Conservation (phyloP, 1,140 invertebrate species). For the Rhyacophila brunnea region DNA sequence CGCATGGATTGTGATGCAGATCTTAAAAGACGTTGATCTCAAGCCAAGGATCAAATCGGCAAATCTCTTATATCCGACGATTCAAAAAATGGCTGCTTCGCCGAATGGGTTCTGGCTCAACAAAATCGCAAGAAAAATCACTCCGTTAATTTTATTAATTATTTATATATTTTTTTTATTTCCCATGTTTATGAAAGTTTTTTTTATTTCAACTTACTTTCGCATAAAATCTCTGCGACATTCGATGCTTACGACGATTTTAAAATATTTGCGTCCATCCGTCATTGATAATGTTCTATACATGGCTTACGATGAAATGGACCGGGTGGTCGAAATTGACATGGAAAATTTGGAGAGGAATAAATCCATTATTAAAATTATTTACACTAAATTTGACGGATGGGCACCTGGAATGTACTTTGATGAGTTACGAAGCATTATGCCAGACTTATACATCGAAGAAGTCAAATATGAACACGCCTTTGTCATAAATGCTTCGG, state of each 20-base stretch:
- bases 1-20: constrained; percentile 73
- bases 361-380: constrained; percentile 65
- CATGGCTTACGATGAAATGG: constrained; percentile 65
- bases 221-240: constrained; percentile 40
- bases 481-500: constrained; percentile 67
- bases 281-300: constrained; percentile 57
- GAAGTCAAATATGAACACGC: constrained; percentile 70
- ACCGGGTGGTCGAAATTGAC: constrained; percentile 59
- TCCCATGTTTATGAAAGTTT: constrained; percentile 45
- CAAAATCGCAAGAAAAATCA: constrained; percentile 55
- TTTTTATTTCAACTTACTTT: neutral
- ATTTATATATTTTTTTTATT: constrained; percentile 61
- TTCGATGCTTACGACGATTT: constrained; percentile 44
- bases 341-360: constrained; percentile 51
- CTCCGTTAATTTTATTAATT: constrained; percentile 56
- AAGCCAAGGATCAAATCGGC: constrained; percentile 52
- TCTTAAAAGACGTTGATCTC: constrained; percentile 61
- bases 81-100: constrained; percentile 74
- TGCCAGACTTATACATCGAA: constrained; percentile 63
- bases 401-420: constrained; percentile 74
- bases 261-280: constrained; percentile 55
- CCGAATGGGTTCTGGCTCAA: constrained; percentile 66
- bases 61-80: constrained; percentile 79
- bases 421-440: constrained; percentile 57
- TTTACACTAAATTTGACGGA: constrained; percentile 71